Percentiles rank a stretch among this genome's conserved stretches.
Conservation (phyloP, 2,888 invertebrate genomes). For the Dione vanillae region DNA sequence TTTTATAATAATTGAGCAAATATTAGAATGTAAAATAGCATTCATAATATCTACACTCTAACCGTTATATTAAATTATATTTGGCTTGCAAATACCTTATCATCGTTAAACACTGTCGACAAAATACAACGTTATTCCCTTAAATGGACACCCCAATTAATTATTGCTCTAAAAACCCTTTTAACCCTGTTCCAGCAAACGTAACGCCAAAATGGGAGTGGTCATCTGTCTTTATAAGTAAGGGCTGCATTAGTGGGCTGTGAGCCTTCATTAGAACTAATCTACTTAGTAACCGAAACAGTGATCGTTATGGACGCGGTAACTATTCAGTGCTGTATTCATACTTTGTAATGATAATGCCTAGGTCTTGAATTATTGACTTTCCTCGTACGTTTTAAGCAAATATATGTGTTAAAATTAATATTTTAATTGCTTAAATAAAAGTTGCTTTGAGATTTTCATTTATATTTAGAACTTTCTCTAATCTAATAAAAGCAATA, state of each 20-base stretch:
- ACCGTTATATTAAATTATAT: slow-evolving; percentile 39
- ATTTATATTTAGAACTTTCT: no score
- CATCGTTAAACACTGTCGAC: slow-evolving; percentile 42
- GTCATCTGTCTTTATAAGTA: slow-evolving; percentile 75
- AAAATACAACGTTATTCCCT: slow-evolving; percentile 46
- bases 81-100: slow-evolving; percentile 41
- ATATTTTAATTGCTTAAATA: no score
- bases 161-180: slow-evolving; percentile 75
- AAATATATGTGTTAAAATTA: background rate
- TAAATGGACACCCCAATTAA: slow-evolving; percentile 67
- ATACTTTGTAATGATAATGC: background rate
- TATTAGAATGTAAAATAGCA: background rate
- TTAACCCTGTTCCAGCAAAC: slow-evolving; percentile 66
- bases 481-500: no score
- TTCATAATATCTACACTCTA: slow-evolving; percentile 19
- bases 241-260: slow-evolving; percentile 56
- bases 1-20: slow-evolving; percentile 10
- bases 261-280: slow-evolving; percentile 65
- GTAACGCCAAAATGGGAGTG: slow-evolving; percentile 61
- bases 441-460: no score
- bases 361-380: background rate
- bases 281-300: slow-evolving; percentile 53
- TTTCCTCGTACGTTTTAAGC: background rate
- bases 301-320: slow-evolving; percentile 13
- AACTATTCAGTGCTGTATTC: background rate